Evolutionary conservation across 2,113 vertebrate species (phyloP), one percentile per base, ranked within the genome.

Genomic region (Dromaius novaehollandiae): DNA sequence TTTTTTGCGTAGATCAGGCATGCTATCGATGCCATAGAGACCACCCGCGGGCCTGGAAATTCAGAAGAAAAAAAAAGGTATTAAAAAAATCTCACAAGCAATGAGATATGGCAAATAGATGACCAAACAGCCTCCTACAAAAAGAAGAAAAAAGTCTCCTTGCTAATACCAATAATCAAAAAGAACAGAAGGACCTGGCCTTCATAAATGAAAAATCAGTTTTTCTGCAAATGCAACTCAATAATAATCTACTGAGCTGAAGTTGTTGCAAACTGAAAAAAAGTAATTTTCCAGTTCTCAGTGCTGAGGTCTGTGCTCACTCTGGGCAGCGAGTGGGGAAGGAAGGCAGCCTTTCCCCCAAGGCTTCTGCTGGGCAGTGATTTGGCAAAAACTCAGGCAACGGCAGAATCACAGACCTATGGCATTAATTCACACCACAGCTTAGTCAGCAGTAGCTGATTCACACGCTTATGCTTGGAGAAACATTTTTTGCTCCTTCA

Each of bases 11-110:
- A 99, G 98, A 95, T 99, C 99, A 1, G 99, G 99, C 99, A 99
- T 99, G 97, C 99, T 99, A 94, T 99, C 99, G 6, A 99, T 99
- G 90, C 99, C 99, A 97, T 99, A 99, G 86, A 99, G 98, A 50
- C 99, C 99, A 82, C 99, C 98, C 34, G 98, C 99, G 63, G 98
- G 98, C 96, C 99, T 99, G 79, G 53, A 97, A 88, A 89, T 55
- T 95, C 25, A 97, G 58, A 65, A 66, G 19, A 11, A 40, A 26
- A 65, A 82, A 48, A 60, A 6, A n/a, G 22, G 1, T 24, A 1
- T 30, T 89, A 53, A 46, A 75, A 60, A 32, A 79, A 53, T 75
- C 28, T 53, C 50, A 83, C 10, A 17, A 65, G 28, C 14, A 80
- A 6, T 15, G 3, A 74, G 1, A 58, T 38, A 51, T 18, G 51